Evolutionary conservation across 2,797 vertebrate genomes (phyloP), one percentile per base, ranked within the genome.

Genomic region (Acipenser ruthenus): DNA sequence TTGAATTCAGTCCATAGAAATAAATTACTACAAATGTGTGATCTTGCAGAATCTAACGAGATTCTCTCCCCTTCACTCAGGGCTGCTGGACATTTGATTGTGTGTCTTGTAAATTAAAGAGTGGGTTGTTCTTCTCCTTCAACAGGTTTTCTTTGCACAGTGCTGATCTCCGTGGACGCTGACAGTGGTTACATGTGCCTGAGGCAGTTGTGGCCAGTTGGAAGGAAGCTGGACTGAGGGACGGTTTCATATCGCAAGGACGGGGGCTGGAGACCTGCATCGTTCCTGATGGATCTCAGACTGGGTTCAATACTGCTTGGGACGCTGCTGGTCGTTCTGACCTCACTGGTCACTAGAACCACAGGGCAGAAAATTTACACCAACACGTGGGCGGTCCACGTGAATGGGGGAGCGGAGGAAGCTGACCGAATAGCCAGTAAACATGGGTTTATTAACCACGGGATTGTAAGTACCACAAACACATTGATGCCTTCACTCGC

Each of bases 381-480:
- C 77, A 97, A 98, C 83, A 93, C 94, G 9, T 99, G 96, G 96
- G 96, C 96, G 0, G 94, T 97, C 78, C 89, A 86, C n/a, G 84
- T 99, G 72, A 77, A 90, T 0, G 90, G 91, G 2, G 96, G 96
- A 70, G 83, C 65, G 4, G 83, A 81, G 56, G 90, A 89, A 72
- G 96, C 95, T 2, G 83, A 93, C 60, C 76, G 66, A 23, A 78
- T 98, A 67, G 93, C 95, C 61, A 80, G 12, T 60, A 94, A 95
- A 77, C 91, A 99, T 73, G 93, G 93, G 48, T 98, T 98, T 80
- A 75, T 94, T 76, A 96, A 98, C 85, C 69, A 91, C 3, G 94
- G 94, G 63, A 88, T 86, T 80, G 94, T 97, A 74, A 95, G 94
- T 91, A 67, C 3, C 7, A 18, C 6, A 4, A 37, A 37, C 37